Evolutionary conservation across 2,113 vertebrate genomes (phyloP).

Genomic region (Pteronura brasiliensis): DNA sequence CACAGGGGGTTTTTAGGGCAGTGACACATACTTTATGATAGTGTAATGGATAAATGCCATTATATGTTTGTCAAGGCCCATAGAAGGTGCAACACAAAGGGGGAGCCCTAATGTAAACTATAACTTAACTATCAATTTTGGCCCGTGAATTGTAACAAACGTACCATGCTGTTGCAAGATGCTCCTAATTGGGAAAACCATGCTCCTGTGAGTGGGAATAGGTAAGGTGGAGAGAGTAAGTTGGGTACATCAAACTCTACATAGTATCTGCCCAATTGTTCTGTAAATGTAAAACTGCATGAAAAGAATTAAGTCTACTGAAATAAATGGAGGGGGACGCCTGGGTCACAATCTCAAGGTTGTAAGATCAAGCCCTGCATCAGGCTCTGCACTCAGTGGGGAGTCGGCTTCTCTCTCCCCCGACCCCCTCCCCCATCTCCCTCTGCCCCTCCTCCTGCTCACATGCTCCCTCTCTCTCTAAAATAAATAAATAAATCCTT

Average conservation of each 20-base stretch:
- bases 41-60: background rate
- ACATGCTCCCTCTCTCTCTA: background rate
- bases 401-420: background rate
- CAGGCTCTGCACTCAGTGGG: background rate
- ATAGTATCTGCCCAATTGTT: background rate
- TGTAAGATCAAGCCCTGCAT: background rate
- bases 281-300: background rate
- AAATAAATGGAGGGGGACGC: background rate
- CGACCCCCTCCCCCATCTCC: background rate
- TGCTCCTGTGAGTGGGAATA: background rate
- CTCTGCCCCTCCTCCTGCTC: background rate
- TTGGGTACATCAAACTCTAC: background rate
- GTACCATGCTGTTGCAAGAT: background rate
- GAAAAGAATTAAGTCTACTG: background rate
- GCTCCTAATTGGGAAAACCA: background rate
- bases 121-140: background rate
- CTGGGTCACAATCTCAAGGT: background rate
- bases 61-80: background rate
- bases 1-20: background rate
- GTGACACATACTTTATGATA: background rate
- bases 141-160: background rate
- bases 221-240: background rate
- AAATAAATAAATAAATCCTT: background rate
- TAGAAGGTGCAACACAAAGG: background rate
- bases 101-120: background rate